Conservation (phyloP, 1,140 invertebrate genomes). For the Nasonia vitripennis region DNA sequence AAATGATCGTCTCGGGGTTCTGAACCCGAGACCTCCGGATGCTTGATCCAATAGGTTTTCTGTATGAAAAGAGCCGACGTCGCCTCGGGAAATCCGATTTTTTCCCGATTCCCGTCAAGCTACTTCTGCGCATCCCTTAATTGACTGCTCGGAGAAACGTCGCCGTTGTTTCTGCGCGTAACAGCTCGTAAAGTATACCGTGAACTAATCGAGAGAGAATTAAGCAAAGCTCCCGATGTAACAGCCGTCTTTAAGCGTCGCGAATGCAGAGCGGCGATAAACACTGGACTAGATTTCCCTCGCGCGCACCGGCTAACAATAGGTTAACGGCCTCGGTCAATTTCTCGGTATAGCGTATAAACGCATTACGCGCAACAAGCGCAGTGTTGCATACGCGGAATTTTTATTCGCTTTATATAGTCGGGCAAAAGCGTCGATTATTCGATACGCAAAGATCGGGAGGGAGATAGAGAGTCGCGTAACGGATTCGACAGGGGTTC, state of each 20-base stretch:
- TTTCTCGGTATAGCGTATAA: neutral
- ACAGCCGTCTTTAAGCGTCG: neutral
- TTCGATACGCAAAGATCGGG: too few species aligned
- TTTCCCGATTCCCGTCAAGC: neutral
- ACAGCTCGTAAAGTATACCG: neutral
- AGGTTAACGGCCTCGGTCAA: neutral
- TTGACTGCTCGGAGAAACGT: too few species aligned
- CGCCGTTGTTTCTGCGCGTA: too few species aligned
- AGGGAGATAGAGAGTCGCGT: neutral
- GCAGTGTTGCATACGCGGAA: neutral
- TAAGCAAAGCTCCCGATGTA: too few species aligned
- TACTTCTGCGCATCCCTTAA: too few species aligned
- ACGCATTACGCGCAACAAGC: neutral
- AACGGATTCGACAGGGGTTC: neutral
- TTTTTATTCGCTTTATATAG: neutral
- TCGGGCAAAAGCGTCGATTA: too few species aligned
- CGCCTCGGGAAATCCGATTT: constrained; percentile 21
- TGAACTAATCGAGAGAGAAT: neutral
- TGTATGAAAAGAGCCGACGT: too few species aligned
- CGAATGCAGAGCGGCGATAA: neutral
- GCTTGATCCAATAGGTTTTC: neutral
- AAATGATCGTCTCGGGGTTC: neutral
- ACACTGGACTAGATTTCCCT: neutral
- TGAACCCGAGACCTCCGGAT: neutral
- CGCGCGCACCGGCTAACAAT: neutral